Evolutionary conservation across 2,797 vertebrate species (phyloP).

Genomic region (Notamacropus eugenii): DNA sequence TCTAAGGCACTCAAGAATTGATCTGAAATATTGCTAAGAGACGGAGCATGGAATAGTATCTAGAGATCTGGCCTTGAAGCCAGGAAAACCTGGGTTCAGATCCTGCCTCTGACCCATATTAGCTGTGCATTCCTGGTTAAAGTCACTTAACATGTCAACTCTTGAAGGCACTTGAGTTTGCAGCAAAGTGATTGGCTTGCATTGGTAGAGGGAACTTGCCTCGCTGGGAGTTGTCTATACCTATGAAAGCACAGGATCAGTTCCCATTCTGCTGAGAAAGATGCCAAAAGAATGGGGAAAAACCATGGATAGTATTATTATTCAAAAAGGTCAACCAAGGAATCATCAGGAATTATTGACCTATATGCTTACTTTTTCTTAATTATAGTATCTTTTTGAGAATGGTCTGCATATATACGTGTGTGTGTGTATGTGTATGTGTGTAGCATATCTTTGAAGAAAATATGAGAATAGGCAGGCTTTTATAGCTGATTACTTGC

Average conservation of each 20-base stretch:
- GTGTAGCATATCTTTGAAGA: not conserved
- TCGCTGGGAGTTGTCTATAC: not conserved
- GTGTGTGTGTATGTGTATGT: too few relatives aligned
- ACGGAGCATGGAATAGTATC: not conserved
- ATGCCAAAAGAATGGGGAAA: not conserved
- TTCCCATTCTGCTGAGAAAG: not conserved
- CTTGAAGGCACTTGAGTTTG: not conserved
- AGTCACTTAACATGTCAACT: not conserved
- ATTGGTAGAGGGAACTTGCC: not conserved
- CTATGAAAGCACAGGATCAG: not conserved
- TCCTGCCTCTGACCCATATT: not conserved
- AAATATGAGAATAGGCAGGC: not conserved
- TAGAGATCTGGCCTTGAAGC: not conserved
- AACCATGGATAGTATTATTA: not conserved
- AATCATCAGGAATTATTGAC: not conserved
- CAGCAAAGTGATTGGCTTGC: not conserved
- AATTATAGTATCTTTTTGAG: not conserved
- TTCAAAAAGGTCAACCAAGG: not conserved
- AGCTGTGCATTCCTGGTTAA: not conserved
- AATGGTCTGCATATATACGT: not conserved
- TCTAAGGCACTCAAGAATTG: not conserved
- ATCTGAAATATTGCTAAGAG: not conserved
- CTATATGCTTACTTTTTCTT: not conserved
- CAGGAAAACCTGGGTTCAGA: not conserved
- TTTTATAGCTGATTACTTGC: not conserved